Percentiles rank a stretch among this genome's conserved stretches.
phyloP scores from a whole-genome alignment of 2,888 invertebrate species.

The Pachymerium ferrugineum region DNA sequence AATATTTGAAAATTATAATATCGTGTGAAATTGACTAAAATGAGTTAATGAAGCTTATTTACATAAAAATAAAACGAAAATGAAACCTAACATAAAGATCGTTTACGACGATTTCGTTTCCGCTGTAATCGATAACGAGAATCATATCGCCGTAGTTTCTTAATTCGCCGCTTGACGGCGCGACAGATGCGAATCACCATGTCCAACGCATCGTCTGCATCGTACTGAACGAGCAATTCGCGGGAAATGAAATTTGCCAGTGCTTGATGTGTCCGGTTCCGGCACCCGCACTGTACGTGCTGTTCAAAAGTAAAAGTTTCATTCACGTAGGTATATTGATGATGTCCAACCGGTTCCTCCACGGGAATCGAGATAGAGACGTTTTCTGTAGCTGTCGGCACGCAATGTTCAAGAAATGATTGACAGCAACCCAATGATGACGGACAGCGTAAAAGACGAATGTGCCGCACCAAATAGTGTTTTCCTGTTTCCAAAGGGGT shows the following conservation, averaged over 20 bases:
- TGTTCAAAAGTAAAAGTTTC: slow-evolving; percentile 16
- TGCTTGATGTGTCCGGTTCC: slow-evolving; percentile 1
- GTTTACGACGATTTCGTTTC: not conserved
- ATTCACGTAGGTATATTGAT: slow-evolving; percentile 16
- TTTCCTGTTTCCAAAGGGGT: slow-evolving; percentile 10
- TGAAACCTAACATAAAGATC: not conserved
- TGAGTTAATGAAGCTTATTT: not conserved
- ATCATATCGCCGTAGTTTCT: slow-evolving; percentile 4
- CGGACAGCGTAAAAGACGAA: slow-evolving; percentile 29
- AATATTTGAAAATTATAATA: no score
- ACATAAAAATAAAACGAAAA: not conserved
- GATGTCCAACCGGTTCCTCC: not conserved
- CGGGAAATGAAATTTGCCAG: slow-evolving; percentile 29
- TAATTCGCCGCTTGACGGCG: slow-evolving; percentile 18
- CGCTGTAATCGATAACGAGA: not conserved
- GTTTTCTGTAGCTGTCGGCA: not conserved
- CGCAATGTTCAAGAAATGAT: slow-evolving; percentile 26
- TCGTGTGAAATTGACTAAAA: no score
- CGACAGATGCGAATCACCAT: slow-evolving; percentile 25
- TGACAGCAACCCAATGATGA: slow-evolving; percentile 5
- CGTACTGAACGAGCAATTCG: slow-evolving; percentile 6
- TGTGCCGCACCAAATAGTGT: slow-evolving; percentile 20
- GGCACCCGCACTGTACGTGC: slow-evolving; percentile 27
- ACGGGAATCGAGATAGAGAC: slow-evolving; percentile 27
- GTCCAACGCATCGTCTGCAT: slow-evolving; percentile 13